These are phyloP conservation scores for Batillaria attramentaria DNA, from an alignment of 1,140 invertebrate genomes.

Conservation along the genomic window DNA sequence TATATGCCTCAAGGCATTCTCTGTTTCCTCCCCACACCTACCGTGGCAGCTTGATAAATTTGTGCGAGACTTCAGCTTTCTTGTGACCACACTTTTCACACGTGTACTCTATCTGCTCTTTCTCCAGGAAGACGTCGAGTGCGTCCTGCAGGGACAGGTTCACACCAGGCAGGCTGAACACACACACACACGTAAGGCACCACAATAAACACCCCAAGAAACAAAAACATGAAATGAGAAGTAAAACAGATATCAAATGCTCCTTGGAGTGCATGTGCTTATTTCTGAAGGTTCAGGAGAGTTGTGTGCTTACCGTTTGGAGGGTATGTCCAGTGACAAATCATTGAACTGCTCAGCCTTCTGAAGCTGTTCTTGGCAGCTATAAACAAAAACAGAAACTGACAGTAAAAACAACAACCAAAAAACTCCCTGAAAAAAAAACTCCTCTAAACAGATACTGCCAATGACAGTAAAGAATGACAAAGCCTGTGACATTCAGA, in stretches of 20 bases:
- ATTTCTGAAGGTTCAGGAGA: too few relatives aligned
- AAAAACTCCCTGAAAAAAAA: too few relatives aligned
- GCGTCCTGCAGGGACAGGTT: constrained; percentile 68
- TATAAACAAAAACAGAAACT: constrained; percentile 42
- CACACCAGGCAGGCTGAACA: too few relatives aligned
- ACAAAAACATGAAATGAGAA: not conserved
- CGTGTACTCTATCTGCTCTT: constrained; percentile 63
- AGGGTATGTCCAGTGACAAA: constrained; percentile 62
- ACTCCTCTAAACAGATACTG: too few relatives aligned
- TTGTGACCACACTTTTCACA: constrained; percentile 65
- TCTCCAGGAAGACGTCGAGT: constrained; percentile 60
- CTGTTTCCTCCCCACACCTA: too few relatives aligned
- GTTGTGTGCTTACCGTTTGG: constrained; percentile 51
- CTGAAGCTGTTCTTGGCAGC: constrained; percentile 53
- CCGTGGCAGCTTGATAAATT: constrained; percentile 63
- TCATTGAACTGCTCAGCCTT: constrained; percentile 64
- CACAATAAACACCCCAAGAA: too few relatives aligned
- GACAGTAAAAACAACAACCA: not conserved
- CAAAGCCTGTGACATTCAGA: too few relatives aligned
- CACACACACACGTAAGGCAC: too few relatives aligned
- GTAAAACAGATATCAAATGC: not conserved
- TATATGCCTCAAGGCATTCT: too few relatives aligned
- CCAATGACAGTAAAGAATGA: too few relatives aligned
- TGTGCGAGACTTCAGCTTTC: constrained; percentile 57
- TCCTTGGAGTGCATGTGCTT: not conserved